phyloP scores from a whole-genome alignment of 2,888 invertebrate species.

The Pandemis cinnamomeana region DNA sequence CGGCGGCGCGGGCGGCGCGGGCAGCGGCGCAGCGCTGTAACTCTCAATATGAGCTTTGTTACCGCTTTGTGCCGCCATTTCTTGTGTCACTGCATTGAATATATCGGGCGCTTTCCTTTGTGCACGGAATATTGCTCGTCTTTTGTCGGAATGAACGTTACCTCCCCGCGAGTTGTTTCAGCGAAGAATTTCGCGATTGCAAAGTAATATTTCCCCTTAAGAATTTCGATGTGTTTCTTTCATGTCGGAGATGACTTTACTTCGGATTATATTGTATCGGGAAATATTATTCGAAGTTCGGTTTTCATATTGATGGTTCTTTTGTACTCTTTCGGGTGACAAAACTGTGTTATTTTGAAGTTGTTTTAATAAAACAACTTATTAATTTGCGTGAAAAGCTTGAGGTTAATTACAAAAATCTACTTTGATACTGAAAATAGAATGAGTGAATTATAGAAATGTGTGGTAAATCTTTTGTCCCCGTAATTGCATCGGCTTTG shows the following conservation, averaged over 20 bases:
- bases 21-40: slow-evolving; percentile 58
- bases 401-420: slow-evolving; percentile 6
- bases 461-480: slow-evolving; percentile 64
- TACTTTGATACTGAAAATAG: neutral
- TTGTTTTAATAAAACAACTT: slow-evolving; percentile 10
- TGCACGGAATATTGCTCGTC: slow-evolving; percentile 83
- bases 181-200: slow-evolving; percentile 82
- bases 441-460: slow-evolving; percentile 47
- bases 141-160: slow-evolving; percentile 83
- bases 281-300: slow-evolving; percentile 68
- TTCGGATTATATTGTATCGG: slow-evolving; percentile 75
- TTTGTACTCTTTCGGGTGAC: slow-evolving; percentile 43
- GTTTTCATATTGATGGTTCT: slow-evolving; percentile 60
- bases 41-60: slow-evolving; percentile 83
- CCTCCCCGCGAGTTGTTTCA: slow-evolving; percentile 83
- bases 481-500: slow-evolving; percentile 75
- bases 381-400: neutral
- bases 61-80: slow-evolving; percentile 81
- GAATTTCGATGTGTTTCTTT: slow-evolving; percentile 83
- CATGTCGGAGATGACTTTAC: slow-evolving; percentile 81
- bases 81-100: slow-evolving; percentile 85
- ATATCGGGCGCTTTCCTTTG: slow-evolving; percentile 83
- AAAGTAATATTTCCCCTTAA: slow-evolving; percentile 84
- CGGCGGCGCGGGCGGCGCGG: slow-evolving; percentile 36
- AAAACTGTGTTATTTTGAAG: slow-evolving; percentile 28